Conservation (phyloP, 2,888 invertebrate species). For the Stictocephala bisonia region DNA sequence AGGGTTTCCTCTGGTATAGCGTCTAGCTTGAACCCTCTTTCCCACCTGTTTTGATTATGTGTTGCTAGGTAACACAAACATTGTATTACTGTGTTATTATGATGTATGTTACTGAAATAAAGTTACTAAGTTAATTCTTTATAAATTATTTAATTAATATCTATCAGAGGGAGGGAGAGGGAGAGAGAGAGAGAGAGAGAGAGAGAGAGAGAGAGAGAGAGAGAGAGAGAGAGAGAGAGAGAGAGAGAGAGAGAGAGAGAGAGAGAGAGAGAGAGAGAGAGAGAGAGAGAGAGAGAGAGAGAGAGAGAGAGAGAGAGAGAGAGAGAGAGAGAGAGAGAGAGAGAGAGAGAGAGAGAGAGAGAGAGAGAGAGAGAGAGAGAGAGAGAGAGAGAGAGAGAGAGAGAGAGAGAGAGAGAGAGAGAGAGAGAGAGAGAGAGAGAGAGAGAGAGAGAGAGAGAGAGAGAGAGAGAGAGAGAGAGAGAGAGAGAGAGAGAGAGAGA, state of each 20-base stretch:
- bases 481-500: neutral
- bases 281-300: conserved; percentile 14
- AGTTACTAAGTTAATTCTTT: too few species aligned
- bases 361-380: conserved; percentile 27
- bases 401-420: neutral
- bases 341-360: conserved; percentile 17
- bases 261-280: too few species aligned
- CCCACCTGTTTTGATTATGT: too few species aligned
- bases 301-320: conserved; percentile 27
- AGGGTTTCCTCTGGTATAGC: too few species aligned
- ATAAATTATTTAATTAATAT: neutral
- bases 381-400: neutral
- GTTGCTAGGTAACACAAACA: too few species aligned
- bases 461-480: neutral
- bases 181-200: too few species aligned
- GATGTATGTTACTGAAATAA: too few species aligned
- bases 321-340: neutral
- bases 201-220: too few species aligned
- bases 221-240: too few species aligned
- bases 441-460: neutral
- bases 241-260: too few species aligned
- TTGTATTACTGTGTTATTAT: too few species aligned
- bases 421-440: neutral
- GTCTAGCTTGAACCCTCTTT: too few species aligned
- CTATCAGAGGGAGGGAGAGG: conserved; percentile 48